Evolutionary conservation across 2,113 vertebrate genomes (phyloP).

Genomic region (Centropristis striata): DNA sequence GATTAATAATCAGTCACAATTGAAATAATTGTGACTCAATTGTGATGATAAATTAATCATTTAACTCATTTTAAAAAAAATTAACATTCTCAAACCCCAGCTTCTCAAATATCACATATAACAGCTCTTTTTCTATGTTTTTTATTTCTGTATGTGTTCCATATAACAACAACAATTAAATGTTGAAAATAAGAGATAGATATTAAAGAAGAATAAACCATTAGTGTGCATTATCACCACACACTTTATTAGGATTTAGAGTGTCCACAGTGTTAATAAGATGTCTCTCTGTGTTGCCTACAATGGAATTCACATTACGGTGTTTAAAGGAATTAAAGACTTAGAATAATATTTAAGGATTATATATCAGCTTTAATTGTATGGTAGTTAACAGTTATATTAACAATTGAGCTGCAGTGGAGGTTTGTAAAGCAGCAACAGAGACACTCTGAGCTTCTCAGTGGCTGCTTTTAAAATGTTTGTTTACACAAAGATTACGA

Average conservation of each 20-base stretch:
- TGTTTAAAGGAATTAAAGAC: background rate
- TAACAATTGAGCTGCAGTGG: background rate
- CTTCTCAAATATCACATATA: background rate
- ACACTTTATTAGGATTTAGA: too few relatives aligned
- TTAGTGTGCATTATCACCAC: background rate
- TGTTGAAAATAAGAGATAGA: background rate
- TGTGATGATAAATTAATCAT: background rate
- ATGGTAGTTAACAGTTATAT: background rate
- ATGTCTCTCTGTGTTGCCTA: background rate
- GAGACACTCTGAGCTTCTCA: background rate
- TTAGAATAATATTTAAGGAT: constrained; percentile 29
- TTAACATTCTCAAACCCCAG: background rate
- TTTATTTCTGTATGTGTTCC: background rate
- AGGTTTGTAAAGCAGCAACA: constrained; percentile 13
- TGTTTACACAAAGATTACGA: background rate
- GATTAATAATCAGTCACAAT: too few relatives aligned
- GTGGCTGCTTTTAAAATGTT: background rate
- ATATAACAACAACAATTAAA: background rate
- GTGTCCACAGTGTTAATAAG: background rate
- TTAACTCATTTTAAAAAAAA: background rate
- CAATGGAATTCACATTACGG: background rate
- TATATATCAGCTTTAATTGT: constrained; percentile 24
- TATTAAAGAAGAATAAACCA: too few relatives aligned
- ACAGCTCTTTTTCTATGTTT: too few relatives aligned
- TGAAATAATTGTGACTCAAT: too few relatives aligned